Evolutionary conservation across 2,113 vertebrate genomes (phyloP).

Genomic region (Lipophrys pholis): DNA sequence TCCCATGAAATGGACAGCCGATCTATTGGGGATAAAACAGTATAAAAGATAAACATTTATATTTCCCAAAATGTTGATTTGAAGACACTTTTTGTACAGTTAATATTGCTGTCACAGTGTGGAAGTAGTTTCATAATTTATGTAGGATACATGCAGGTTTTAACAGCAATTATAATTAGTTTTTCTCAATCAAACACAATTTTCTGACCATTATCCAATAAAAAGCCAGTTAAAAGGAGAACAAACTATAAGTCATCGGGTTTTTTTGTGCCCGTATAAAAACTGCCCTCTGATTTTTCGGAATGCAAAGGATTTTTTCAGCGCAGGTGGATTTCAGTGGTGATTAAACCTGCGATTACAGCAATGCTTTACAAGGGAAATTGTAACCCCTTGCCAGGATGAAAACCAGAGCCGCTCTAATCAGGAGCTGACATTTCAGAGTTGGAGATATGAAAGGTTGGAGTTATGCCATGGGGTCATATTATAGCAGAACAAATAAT

Average conservation of each 20-base stretch:
- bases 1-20: too few species aligned
- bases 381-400: conserved; percentile 11
- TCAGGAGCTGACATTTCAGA: conserved; percentile 29
- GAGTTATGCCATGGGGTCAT: neutral
- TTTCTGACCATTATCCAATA: neutral
- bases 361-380: conserved; percentile 2
- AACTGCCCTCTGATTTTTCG: conserved; percentile 12
- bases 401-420: conserved; percentile 45
- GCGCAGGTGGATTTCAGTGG: conserved; percentile 25
- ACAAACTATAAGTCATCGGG: conserved; percentile 38
- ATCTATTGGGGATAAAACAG: too few species aligned
- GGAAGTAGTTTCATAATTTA: too few species aligned
- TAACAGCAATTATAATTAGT: conserved; percentile 2
- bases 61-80: too few species aligned
- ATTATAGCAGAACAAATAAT: conserved; percentile 35
- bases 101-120: too few species aligned
- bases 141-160: too few species aligned
- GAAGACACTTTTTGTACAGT: too few species aligned
- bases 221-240: conserved; percentile 20
- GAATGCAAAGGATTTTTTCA: neutral
- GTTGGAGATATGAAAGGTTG: neutral
- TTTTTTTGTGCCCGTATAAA: conserved; percentile 5
- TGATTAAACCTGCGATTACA: conserved; percentile 18
- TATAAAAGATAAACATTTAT: too few species aligned
- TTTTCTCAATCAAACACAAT: neutral